Evolutionary conservation across 2,113 vertebrate species (phyloP).

Genomic region (Nycticorax nycticorax): DNA sequence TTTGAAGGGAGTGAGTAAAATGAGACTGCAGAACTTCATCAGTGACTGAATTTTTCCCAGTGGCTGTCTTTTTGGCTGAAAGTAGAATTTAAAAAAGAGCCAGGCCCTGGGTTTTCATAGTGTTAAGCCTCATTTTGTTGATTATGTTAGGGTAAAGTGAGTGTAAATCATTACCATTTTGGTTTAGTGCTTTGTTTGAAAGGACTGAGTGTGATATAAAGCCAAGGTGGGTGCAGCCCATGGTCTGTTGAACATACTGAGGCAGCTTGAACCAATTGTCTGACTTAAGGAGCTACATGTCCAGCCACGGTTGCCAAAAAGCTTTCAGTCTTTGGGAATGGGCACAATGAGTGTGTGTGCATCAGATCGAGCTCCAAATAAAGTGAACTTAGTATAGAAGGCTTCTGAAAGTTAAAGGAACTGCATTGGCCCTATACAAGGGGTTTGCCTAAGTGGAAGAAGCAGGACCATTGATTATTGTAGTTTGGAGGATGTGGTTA

Average conservation of each 20-base stretch:
- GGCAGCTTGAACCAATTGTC: neutral
- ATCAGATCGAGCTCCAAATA: neutral
- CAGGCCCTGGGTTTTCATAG: neutral
- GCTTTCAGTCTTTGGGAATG: neutral
- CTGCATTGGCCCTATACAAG: neutral
- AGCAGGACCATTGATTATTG: neutral
- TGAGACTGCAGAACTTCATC: neutral
- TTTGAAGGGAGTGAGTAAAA: constrained; percentile 23
- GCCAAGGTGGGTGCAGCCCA: neutral
- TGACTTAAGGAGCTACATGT: neutral
- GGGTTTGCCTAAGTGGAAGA: neutral
- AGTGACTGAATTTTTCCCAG: neutral
- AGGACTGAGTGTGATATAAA: neutral
- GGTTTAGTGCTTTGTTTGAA: neutral
- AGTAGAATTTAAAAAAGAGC: neutral
- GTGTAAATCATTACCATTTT: neutral
- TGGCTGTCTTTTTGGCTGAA: neutral
- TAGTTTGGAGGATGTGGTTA: neutral
- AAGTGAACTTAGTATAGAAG: neutral
- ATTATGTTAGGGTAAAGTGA: neutral
- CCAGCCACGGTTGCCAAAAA: neutral
- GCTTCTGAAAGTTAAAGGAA: neutral
- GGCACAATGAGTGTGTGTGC: neutral
- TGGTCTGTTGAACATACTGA: neutral
- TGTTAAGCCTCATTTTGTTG: neutral